These are phyloP conservation scores for Littorina saxatilis DNA, from an alignment of 1,140 invertebrate species.

Conservation along the genomic window DNA sequence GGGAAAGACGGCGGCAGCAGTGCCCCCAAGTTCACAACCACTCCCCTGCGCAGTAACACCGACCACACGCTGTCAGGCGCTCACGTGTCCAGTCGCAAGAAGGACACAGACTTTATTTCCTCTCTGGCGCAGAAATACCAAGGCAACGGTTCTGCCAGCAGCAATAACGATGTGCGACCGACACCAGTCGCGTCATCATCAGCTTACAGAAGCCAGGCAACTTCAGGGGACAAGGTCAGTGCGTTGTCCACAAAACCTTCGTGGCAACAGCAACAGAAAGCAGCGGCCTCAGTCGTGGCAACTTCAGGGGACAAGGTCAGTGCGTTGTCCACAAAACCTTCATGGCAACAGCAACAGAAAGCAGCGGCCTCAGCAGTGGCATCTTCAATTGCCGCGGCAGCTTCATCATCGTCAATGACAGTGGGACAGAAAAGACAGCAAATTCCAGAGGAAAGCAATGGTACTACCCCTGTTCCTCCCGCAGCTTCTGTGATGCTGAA, in stretches of 20 bases:
- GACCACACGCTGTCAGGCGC: background rate
- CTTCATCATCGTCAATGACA: background rate
- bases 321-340: background rate
- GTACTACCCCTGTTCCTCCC: background rate
- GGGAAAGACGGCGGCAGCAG: constrained; percentile 11
- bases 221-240: background rate
- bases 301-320: background rate
- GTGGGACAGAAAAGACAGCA: constrained; percentile 2
- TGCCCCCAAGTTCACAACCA: constrained; percentile 7
- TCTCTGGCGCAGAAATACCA: constrained; percentile 5
- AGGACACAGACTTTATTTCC: constrained; percentile 14
- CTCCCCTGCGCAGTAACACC: background rate
- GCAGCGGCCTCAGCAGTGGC: no score
- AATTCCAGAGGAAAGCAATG: background rate
- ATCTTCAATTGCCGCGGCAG: background rate
- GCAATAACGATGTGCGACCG: background rate
- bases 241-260: background rate
- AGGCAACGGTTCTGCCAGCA: background rate
- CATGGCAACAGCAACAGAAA: constrained; percentile 12
- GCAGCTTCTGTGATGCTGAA: background rate
- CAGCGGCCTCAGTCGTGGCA: no score
- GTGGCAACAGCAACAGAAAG: constrained; percentile 7
- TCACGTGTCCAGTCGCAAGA: background rate
- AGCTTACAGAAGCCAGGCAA: background rate
- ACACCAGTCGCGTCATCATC: background rate